phyloP scores from a whole-genome alignment of 2,888 invertebrate genomes.

The Oegoconia quadripuncta region DNA sequence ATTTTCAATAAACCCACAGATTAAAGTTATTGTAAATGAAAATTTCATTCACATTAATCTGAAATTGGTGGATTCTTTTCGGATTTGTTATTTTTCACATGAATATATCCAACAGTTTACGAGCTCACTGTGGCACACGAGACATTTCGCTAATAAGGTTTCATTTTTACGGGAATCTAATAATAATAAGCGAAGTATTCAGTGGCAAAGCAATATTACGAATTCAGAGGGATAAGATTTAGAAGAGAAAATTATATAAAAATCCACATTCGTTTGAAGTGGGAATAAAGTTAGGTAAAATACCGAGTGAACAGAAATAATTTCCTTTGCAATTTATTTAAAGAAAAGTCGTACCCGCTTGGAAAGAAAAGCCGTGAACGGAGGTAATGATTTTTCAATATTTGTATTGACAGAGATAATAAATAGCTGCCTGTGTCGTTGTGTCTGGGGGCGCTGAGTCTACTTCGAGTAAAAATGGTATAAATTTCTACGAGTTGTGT shows the following conservation, averaged over 20 bases:
- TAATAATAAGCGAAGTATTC: too few species aligned
- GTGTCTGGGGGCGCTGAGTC: constrained; percentile 24
- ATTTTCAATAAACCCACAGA: too few species aligned
- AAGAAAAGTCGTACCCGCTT: constrained; percentile 45
- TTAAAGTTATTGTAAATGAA: too few species aligned
- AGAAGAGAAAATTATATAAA: constrained; percentile 13
- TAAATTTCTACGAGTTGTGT: constrained; percentile 1
- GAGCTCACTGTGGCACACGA: too few species aligned
- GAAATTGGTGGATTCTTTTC: too few species aligned
- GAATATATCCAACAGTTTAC: too few species aligned
- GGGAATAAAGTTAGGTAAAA: constrained; percentile 37
- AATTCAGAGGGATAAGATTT: background rate
- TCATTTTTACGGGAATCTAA: too few species aligned
- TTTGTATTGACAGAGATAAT: constrained; percentile 55
- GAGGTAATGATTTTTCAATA: constrained; percentile 57
- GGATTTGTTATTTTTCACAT: too few species aligned
- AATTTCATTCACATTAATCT: too few species aligned
- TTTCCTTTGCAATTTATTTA: constrained; percentile 44
- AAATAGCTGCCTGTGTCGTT: constrained; percentile 33
- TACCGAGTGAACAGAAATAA: constrained; percentile 43
- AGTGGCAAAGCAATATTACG: too few species aligned
- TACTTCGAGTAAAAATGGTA: constrained; percentile 12
- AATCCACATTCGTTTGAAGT: constrained; percentile 28
- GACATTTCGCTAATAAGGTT: too few species aligned
- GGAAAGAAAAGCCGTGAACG: constrained; percentile 49